Base-by-base conservation (phyloP, 2,797 vertebrate genomes). In the Sebastes glaucus region DNA sequence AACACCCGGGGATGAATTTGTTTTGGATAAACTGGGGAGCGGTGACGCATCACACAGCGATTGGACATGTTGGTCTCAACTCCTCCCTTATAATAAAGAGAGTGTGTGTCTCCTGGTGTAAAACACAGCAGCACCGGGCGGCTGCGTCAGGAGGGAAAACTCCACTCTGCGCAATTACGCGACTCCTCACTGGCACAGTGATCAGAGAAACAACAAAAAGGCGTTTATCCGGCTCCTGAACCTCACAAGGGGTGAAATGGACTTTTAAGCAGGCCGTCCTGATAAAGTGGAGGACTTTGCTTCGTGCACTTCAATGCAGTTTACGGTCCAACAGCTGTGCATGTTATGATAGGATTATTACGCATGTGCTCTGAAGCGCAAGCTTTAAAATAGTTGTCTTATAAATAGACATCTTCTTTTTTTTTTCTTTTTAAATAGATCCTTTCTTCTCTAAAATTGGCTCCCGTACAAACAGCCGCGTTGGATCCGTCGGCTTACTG, bases 401-500 rank as follows among this genome's bases (percentile, higher is more conserved):
- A 80, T 63, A 83, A 85, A 92, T 87, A 88, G 83, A 92, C 85
- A 38, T 65, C 77, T 89, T 94, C 94, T 95, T 95, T 94, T 90
- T 93, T 85, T 88, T 95, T 95, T 94, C 90, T 93, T 85, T 88
- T 86, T 95, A 94, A 90, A 93, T 91, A 83, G 94, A 82, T 82
- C 85, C 91, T 89, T 95, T 96, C 93, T 97, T 96, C 96, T 96
- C 96, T 97, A 97, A 98, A 98, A 97, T 99, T 99, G 98, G 98
- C 98, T 98, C 98, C 98, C 91, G 96, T 98, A 92, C 95, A 96
- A 97, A 98, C 98, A 96, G 98, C 96, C 98, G 98, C 98, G 96
- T 99, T 99, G 99, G 99, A 99, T 99, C 98, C 98, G 95, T 98
- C 98, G 96, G 96, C 97, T 95, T 99, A 99, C 81, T 99, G 98